Evolutionary conservation across 2,888 invertebrate genomes (phyloP), one percentile per base, ranked within the genome.

Genomic region (Gastrophysa polygoni): DNA sequence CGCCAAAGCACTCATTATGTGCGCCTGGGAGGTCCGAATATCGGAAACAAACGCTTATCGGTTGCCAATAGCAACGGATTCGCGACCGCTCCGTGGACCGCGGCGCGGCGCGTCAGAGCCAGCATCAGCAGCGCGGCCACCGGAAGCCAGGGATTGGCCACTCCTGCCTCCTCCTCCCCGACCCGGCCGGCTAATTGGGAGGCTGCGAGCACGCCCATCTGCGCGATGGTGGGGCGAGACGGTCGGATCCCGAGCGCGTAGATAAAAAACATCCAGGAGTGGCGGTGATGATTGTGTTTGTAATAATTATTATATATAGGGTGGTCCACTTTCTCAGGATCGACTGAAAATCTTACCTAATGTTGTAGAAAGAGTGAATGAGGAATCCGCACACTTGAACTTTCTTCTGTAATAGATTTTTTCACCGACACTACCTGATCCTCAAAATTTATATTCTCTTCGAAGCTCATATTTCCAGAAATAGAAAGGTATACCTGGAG

Each of bases 191-290:
- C 72, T 75, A 76, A 75, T 77, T 75, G 79, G 70, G 77, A 78
- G 72, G 75, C 76, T 73, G 78, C 56, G 72, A 59, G 57, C 73
- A 73, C 77, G 77, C 77, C 77, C 71, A 71, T 71, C 70, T 47
- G 17, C 24, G 68, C 64, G 67, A 64, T 67, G 56, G 71, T 75
- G 73, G 76, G 75, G 38, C 2, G 38, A 38, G 4, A n/a, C 38
- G 38, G 38, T 11, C 1, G 7, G 24, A 7, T 7, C 4, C 24
- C 24, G 24, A 24, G 24, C 24, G 24, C 24, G 24, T 24, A 5
- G 24, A n/a, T n/a, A n/a, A n/a, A n/a, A n/a, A n/a, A n/a, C n/a
- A n/a, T n/a, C n/a, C n/a, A n/a, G n/a, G n/a, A n/a, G n/a, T n/a
- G n/a, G n/a, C n/a, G n/a, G n/a, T n/a, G n/a, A n/a, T n/a, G n/a